Percentiles rank a stretch among this genome's conserved stretches.
Conservation (phyloP, 2,888 invertebrate genomes). For the Rhaphigaster nebulosa region DNA sequence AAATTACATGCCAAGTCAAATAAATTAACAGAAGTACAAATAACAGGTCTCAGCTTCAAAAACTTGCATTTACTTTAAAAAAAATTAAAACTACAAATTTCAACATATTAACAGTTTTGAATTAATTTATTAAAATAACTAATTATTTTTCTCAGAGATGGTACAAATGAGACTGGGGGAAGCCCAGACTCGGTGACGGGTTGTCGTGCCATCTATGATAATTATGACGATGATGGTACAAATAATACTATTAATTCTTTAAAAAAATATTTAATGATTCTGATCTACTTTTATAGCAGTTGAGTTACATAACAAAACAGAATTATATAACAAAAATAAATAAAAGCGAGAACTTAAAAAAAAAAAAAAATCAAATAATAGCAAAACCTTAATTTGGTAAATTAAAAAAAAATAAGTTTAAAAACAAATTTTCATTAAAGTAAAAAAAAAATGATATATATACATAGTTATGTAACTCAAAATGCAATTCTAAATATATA, state of each 20-base stretch:
- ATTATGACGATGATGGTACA: too few relatives aligned
- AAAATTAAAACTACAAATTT: background rate
- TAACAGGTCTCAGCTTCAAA: background rate
- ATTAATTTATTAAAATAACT: background rate
- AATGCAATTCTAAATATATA: slow-evolving; percentile 45
- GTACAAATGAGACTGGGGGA: too few relatives aligned
- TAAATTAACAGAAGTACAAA: background rate
- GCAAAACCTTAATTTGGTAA: background rate
- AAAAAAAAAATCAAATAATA: background rate
- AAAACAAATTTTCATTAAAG: background rate
- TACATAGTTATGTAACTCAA: slow-evolving; percentile 6
- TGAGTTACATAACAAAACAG: slow-evolving; percentile 29
- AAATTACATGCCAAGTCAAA: too few relatives aligned
- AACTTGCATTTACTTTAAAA: background rate
- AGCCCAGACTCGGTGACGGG: too few relatives aligned
- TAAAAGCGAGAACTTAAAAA: background rate
- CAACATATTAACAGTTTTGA: background rate
- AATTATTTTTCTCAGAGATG: background rate
- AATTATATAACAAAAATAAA: background rate
- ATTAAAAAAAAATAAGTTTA: background rate
- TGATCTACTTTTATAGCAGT: slow-evolving; percentile 42
- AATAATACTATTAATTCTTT: background rate
- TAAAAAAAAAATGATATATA: background rate
- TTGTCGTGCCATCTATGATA: too few relatives aligned
- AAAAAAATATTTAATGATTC: background rate